These are phyloP conservation scores for Xiphorhynchus erythropygius DNA, from an alignment of 2,797 vertebrate genomes.

Conservation along the genomic window DNA sequence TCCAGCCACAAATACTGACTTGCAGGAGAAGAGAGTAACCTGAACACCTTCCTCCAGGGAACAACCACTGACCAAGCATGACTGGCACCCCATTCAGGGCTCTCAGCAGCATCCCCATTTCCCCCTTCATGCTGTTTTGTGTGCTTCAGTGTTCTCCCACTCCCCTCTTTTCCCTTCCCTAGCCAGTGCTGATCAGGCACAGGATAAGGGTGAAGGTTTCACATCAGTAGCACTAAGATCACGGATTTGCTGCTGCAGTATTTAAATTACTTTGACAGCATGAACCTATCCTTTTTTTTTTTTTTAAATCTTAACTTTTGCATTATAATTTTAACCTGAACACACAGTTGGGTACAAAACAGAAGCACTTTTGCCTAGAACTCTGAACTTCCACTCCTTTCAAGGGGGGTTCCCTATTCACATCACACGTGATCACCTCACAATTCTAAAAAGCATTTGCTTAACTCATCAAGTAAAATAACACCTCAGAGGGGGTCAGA, in stretches of 20 bases:
- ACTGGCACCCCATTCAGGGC: background rate
- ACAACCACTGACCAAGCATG: rapidly evolving
- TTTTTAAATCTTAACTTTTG: background rate
- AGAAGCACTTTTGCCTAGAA: background rate
- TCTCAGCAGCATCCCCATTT: background rate
- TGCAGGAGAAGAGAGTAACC: rapidly evolving
- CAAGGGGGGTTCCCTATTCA: background rate
- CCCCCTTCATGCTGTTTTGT: rapidly evolving
- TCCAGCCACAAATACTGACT: background rate
- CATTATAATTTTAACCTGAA: background rate
- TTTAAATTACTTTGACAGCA: background rate
- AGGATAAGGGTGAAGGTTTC: background rate
- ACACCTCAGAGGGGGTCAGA: background rate
- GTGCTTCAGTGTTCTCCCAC: background rate
- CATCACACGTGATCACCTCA: background rate
- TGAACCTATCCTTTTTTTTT: background rate
- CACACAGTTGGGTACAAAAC: background rate
- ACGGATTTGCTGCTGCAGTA: background rate
- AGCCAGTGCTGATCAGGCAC: background rate
- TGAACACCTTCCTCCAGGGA: background rate
- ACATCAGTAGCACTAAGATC: background rate
- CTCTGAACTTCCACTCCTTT: background rate
- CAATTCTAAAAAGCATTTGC: background rate
- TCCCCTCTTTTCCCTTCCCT: background rate
- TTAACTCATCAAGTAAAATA: background rate